Conservation (phyloP, 2,888 invertebrate genomes). For the Buathra laborator region DNA sequence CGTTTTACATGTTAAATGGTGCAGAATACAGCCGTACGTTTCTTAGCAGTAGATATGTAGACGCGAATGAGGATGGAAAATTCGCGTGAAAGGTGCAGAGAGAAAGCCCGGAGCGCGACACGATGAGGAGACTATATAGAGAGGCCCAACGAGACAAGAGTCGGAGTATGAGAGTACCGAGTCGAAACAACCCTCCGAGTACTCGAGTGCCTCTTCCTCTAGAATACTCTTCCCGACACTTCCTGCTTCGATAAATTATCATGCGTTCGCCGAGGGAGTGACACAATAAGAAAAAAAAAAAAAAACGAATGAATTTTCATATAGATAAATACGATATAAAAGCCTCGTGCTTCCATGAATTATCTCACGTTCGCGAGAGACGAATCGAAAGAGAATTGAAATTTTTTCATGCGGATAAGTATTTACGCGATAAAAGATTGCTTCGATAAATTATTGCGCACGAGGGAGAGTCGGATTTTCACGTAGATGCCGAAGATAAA, state of each 20-base stretch:
- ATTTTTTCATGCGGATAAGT: constrained; percentile 18
- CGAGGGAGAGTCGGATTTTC: background rate
- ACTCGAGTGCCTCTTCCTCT: constrained; percentile 49
- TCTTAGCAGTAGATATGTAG: constrained; percentile 3
- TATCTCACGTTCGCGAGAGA: constrained; percentile 47
- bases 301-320: constrained; percentile 40
- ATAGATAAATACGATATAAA: constrained; percentile 58
- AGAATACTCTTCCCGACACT: constrained; percentile 15
- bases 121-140: background rate
- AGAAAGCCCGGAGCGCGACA: constrained; percentile 1
- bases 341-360: constrained; percentile 52
- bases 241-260: constrained; percentile 60
- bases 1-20: too few species aligned
- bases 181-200: constrained; percentile 28
- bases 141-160: constrained; percentile 2
- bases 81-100: constrained; percentile 46
- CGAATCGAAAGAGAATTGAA: constrained; percentile 3
- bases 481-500: background rate
- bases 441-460: constrained; percentile 39
- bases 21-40: too few species aligned
- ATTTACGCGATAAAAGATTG: constrained; percentile 44
- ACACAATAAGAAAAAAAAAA: background rate
- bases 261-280: constrained; percentile 11
- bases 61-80: constrained; percentile 48
- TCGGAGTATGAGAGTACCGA: constrained; percentile 24